Conservation (phyloP, 2,113 vertebrate species). For the Macrotus californicus region DNA sequence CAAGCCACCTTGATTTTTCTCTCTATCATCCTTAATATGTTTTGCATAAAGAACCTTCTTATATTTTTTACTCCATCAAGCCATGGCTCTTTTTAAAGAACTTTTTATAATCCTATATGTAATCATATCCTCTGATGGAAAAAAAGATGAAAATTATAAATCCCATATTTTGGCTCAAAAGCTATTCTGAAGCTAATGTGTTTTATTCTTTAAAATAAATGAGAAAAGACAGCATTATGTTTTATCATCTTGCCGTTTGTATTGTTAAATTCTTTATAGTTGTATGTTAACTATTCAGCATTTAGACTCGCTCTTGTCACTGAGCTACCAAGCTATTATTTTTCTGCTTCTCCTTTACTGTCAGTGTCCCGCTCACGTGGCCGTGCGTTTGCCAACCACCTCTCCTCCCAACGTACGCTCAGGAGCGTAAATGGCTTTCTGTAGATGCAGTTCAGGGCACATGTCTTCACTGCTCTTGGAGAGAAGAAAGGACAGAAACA, state of each 20-base stretch:
- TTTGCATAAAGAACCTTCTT: background rate
- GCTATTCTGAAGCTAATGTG: background rate
- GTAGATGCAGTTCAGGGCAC: background rate
- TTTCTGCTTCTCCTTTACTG: background rate
- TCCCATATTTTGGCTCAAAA: background rate
- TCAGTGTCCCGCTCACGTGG: accelerated
- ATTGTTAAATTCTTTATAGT: background rate
- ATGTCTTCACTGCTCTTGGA: background rate
- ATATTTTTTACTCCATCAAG: background rate
- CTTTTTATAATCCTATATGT: background rate
- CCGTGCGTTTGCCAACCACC: accelerated
- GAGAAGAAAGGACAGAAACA: background rate
- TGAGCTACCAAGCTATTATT: background rate
- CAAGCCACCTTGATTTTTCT: too few relatives aligned
- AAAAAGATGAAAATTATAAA: background rate
- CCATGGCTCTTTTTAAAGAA: background rate
- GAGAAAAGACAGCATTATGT: background rate
- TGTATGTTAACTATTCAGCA: background rate
- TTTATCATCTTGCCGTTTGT: background rate
- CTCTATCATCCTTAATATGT: background rate
- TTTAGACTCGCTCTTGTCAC: background rate
- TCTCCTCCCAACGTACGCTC: background rate
- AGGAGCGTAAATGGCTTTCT: background rate
- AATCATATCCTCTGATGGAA: background rate
- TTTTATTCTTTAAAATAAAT: background rate